Percentiles rank a stretch among this genome's conserved stretches.
Conservation (phyloP, 2,113 vertebrate genomes). For the Willisornis vidua region DNA sequence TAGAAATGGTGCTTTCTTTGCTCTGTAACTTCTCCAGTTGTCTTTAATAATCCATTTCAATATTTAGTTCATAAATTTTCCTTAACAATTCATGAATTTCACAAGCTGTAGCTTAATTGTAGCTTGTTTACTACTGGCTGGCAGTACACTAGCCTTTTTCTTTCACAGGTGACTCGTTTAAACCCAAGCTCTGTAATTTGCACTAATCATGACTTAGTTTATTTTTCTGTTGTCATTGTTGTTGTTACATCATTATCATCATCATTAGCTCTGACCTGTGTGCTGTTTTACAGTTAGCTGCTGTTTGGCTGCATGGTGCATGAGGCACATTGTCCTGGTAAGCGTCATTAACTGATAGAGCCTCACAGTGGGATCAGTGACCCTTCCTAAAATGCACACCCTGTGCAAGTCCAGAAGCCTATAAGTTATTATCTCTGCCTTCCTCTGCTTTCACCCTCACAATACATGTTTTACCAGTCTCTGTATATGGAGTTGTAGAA, state of each 20-base stretch:
- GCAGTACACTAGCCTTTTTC: neutral
- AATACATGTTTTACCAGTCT: neutral
- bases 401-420: neutral
- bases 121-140: slow-evolving; percentile 1
- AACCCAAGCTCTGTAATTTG: slow-evolving; percentile 42
- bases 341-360: slow-evolving; percentile 80
- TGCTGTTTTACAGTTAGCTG: slow-evolving; percentile 98
- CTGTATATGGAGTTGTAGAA: neutral
- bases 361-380: slow-evolving; percentile 65
- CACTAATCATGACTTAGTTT: slow-evolving; percentile 62
- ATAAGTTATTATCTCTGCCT: neutral
- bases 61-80: neutral
- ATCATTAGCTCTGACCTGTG: slow-evolving; percentile 80
- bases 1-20: neutral
- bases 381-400: slow-evolving; percentile 14
- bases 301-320: slow-evolving; percentile 96
- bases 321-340: slow-evolving; percentile 88
- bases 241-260: slow-evolving; percentile 43
- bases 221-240: neutral
- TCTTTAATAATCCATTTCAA: neutral
- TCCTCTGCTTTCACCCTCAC: neutral
- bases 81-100: neutral
- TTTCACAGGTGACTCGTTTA: slow-evolving; percentile 2
- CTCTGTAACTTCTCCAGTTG: neutral
- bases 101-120: neutral